Evolutionary conservation across 1,140 invertebrate species (phyloP).

Genomic region (Drosophila hydei): DNA sequence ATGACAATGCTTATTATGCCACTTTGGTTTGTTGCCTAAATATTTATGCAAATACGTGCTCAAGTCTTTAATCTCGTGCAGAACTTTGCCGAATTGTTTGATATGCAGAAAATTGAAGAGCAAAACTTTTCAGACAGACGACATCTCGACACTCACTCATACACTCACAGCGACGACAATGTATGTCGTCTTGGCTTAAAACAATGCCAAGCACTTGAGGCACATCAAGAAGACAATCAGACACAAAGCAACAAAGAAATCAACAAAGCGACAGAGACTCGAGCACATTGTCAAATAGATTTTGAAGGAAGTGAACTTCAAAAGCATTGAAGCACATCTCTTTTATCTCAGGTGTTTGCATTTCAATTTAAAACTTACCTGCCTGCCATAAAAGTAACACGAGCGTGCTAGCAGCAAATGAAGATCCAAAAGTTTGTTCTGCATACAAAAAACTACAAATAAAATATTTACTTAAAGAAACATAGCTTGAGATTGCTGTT

Average conservation of each 20-base stretch:
- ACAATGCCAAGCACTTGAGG: constrained; percentile 64
- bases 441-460: constrained; percentile 10
- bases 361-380: constrained; percentile 38
- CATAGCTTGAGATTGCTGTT: not conserved
- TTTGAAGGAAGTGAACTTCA: constrained; percentile 85
- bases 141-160: constrained; percentile 26
- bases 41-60: constrained; percentile 79
- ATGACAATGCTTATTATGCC: constrained; percentile 30
- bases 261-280: constrained; percentile 81
- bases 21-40: constrained; percentile 60
- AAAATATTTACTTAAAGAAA: constrained; percentile 16
- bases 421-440: not conserved
- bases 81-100: constrained; percentile 71
- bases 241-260: constrained; percentile 25
- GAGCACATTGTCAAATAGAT: constrained; percentile 85
- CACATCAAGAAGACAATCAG: constrained; percentile 29
- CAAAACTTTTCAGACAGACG: constrained; percentile 64
- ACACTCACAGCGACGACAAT: constrained; percentile 11
- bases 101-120: constrained; percentile 84
- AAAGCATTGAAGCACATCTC: constrained; percentile 83
- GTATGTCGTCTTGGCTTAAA: constrained; percentile 48
- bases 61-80: constrained; percentile 72
- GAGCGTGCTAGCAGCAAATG: not conserved
- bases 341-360: constrained; percentile 57
- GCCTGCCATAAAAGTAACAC: constrained; percentile 22